Evolutionary conservation across 2,797 vertebrate species (phyloP), one percentile per base, ranked within the genome.

Genomic region (Coendou prehensilis): DNA sequence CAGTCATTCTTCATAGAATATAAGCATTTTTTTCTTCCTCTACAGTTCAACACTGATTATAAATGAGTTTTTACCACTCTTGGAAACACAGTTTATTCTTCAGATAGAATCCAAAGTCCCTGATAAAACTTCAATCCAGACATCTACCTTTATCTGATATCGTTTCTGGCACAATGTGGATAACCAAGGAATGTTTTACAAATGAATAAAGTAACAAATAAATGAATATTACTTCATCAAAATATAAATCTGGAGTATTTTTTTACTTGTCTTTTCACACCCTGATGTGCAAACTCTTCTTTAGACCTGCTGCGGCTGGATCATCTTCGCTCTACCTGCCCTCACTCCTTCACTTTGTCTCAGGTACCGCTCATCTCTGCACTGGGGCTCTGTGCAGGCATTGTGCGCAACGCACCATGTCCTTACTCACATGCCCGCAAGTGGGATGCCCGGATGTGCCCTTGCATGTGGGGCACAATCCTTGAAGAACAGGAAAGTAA

Each of bases 371-470:
- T 92, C 9, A 56, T 7, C n/a, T 1, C 7, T 18, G 13, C 0
- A 0, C 5, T 13, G 7, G 23, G 22, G 3, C 10, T 54, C 22
- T 13, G 1, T 4, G 9, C 13, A 22, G 28, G 63, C 9, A 4
- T 2, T n/a, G 6, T 22, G 15, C 30, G 7, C 11, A 41, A 0
- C 23, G 2, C 0, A 52, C n/a, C 45, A 0, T 9, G 1, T 57
- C n/a, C 45, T 84, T 45, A 13, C 28, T 0, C 5, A 23, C 3
- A 2, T 5, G 2, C 2, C 6, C 30, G 18, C 4, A 0, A 0
- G 11, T 41, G 5, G 14, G 4, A 15, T 92, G 14, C 28, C 17
- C 37, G 52, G 52, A 69, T 10, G 41, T 28, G 18, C 23, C 41
- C 45, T 41, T 71, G 69, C 9, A 5, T 9, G n/a, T 14, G 41